Conservation (phyloP, 2,888 invertebrate genomes). For the Diarsia mendica region DNA sequence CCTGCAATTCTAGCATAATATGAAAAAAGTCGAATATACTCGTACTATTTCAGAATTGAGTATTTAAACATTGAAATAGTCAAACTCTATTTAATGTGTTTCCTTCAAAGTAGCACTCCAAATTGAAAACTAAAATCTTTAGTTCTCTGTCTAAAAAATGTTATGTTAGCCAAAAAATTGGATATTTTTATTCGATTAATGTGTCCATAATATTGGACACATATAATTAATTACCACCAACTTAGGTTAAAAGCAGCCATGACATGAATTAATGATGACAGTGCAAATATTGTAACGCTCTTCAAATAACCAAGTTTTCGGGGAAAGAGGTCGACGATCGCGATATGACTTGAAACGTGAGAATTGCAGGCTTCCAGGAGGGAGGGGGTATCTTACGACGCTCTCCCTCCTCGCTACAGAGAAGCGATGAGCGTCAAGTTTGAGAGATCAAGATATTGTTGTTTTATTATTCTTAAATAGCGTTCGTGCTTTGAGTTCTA, state of each 20-base stretch:
- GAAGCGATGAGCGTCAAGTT: slow-evolving; percentile 22
- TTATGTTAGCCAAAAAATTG: too few species aligned
- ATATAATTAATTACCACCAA: slow-evolving; percentile 29
- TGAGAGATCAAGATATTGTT: slow-evolving; percentile 24
- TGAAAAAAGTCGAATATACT: not conserved
- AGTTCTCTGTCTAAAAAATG: too few species aligned
- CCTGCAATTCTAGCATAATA: not conserved
- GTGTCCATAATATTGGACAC: slow-evolving; percentile 8
- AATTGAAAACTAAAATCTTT: not conserved
- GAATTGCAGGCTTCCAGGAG: slow-evolving; percentile 32
- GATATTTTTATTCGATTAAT: not conserved
- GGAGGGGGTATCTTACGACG: not conserved
- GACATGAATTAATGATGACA: slow-evolving; percentile 44
- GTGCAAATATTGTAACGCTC: slow-evolving; percentile 14
- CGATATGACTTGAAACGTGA: slow-evolving; percentile 59
- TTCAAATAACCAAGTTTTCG: slow-evolving; percentile 49
- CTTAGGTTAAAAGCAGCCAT: not conserved
- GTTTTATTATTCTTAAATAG: slow-evolving; percentile 14
- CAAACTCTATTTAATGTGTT: not conserved
- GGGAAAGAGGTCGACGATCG: slow-evolving; percentile 46
- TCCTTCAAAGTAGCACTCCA: not conserved
- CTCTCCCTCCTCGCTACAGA: not conserved
- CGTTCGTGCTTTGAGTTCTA: slow-evolving; percentile 3
- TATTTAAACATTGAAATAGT: not conserved
- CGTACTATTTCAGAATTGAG: not conserved